A percentile compares a stretch with the other conserved stretches of the same genome.
Evolutionary conservation across 2,888 invertebrate genomes (phyloP).

Genomic region (Meghimatium bilineatum): DNA sequence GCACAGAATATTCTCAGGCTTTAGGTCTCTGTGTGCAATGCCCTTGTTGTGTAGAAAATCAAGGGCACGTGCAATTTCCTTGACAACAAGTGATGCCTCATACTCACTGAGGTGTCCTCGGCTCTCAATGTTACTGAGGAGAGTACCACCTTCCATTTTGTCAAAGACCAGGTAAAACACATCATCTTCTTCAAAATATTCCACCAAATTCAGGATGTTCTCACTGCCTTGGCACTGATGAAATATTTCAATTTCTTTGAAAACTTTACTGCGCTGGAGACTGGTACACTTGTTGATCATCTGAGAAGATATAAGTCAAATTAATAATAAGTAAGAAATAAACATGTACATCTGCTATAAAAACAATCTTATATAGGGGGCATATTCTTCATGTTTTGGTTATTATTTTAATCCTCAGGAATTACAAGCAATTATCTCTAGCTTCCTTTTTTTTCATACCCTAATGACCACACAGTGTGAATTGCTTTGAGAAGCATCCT

Average conservation of each 20-base stretch:
- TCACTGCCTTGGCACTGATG: conserved; percentile 98
- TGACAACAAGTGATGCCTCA: conserved; percentile 95
- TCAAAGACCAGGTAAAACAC: conserved; percentile 97
- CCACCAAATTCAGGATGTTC: conserved; percentile 97
- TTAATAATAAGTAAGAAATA: background rate
- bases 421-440: no score
- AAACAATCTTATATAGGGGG: no score
- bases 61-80: conserved; percentile 94
- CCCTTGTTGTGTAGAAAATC: conserved; percentile 95
- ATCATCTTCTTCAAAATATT: conserved; percentile 91
- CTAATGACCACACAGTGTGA: no score
- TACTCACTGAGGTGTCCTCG: conserved; percentile 95
- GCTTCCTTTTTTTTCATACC: no score
- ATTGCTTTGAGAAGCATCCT: no score
- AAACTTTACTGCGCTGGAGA: conserved; percentile 94
- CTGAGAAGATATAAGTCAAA: conserved; percentile 64
- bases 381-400: no score
- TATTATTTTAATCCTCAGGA: no score
- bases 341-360: background rate
- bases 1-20: conserved; percentile 98
- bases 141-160: conserved; percentile 94
- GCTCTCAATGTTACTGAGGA: conserved; percentile 94
- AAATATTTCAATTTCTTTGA: conserved; percentile 99
- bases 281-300: conserved; percentile 96
- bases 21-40: conserved; percentile 94